These are phyloP conservation scores for Lepidochitona cinerea DNA, from an alignment of 2,888 invertebrate species.

Conservation along the genomic window DNA sequence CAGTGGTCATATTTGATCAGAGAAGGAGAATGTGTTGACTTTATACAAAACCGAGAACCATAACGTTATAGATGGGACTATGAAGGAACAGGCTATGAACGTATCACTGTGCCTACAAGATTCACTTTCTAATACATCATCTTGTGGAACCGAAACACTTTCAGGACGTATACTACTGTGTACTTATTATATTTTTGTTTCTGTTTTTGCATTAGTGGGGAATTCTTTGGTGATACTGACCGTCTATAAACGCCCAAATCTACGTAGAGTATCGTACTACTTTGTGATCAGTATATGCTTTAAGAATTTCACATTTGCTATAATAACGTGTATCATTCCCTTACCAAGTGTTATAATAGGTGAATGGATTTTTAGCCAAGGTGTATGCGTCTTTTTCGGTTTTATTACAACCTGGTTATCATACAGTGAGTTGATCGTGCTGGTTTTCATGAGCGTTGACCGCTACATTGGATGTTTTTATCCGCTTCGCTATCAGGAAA, in stretches of 20 bases:
- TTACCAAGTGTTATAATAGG: background rate
- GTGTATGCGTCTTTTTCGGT: background rate
- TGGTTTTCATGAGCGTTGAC: background rate
- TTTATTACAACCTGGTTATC: background rate
- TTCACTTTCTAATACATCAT: too few species aligned
- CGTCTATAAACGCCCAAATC: background rate
- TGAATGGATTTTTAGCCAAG: background rate
- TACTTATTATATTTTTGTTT: background rate
- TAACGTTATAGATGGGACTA: background rate
- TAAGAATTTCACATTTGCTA: background rate
- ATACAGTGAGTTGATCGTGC: background rate
- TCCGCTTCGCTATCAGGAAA: background rate
- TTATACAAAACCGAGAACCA: background rate
- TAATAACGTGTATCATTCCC: background rate
- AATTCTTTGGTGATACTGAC: background rate
- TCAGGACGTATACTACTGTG: background rate
- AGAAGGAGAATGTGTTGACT: too few species aligned
- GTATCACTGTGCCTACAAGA: too few species aligned
- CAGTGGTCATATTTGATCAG: too few species aligned
- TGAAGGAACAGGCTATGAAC: background rate
- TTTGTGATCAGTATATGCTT: background rate
- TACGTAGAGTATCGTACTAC: background rate
- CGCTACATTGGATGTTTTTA: background rate
- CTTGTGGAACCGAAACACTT: background rate
- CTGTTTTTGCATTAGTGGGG: background rate